Base-by-base conservation (phyloP, 2,113 vertebrate genomes). In the Brachirus orientalis region DNA sequence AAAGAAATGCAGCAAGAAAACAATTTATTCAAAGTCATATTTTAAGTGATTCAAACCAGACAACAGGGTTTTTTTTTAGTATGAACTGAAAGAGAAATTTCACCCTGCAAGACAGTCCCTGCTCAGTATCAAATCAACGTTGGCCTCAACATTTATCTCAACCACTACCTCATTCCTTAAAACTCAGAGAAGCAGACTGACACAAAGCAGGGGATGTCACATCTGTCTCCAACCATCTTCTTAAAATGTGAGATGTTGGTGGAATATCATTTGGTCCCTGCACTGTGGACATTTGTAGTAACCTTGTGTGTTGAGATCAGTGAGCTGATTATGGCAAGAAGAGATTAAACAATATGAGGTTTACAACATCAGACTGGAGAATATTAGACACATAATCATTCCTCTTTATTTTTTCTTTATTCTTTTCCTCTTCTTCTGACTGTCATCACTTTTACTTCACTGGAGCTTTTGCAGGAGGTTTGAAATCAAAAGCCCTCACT, bases 21-120 rank as follows among this genome's bases (percentile, higher is more conserved):
- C 69, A 46, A 22, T 71, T 65, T 44, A 46, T 63, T 73, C 7
- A 28, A 41, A 8, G 16, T 63, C 37, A 54, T 33, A 60, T 57
- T 46, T 78, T 7, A 18, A 11, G 33, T 76, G 69, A 86, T 83
- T 36, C 55, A 71, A 77, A 82, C 53, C 81, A 88, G 80, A 79
- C 56, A 40, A 46, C 38, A 61, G 41, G 51, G 50, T n/a, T 62
- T 75, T 83, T 33, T 60, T 83, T 33, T 58, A 63, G 10, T 14
- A 60, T 35, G 38, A 62, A 63, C 16, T 28, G 12, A 75, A 35
- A 44, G 17, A 61, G 36, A 44, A 3, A 57, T 70, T 48, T 10
- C 58, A 53, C 12, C 60, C 28, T 35, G 20, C 48, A 66, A 68
- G 66, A 75, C 57, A 45, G 68, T 36, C 50, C 19, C 87, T 88